These are phyloP conservation scores for Cirrhinus molitorella DNA, from an alignment of 2,797 vertebrate species.

Conservation along the genomic window DNA sequence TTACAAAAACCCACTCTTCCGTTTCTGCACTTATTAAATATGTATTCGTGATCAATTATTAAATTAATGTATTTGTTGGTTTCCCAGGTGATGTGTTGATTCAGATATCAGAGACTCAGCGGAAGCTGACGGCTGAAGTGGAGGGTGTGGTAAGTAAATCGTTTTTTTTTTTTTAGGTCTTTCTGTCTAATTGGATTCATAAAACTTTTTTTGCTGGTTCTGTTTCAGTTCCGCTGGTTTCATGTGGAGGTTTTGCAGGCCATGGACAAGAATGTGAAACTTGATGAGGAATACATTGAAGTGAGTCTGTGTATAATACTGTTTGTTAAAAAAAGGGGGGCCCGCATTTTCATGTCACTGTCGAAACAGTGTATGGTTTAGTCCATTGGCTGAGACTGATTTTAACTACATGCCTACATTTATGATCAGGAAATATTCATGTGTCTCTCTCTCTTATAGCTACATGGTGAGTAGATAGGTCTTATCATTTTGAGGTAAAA, in stretches of 20 bases:
- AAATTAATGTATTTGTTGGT: constrained; percentile 42
- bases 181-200: background rate
- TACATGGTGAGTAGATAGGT: too few species aligned
- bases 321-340: too few species aligned
- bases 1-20: constrained; percentile 22
- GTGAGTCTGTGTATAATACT: constrained; percentile 69
- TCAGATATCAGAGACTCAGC: constrained; percentile 92
- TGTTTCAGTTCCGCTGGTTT: constrained; percentile 89
- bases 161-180: background rate
- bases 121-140: constrained; percentile 90
- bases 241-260: constrained; percentile 91
- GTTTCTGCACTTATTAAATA: constrained; percentile 29
- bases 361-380: too few species aligned
- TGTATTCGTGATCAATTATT: constrained; percentile 32
- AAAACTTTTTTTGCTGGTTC: background rate
- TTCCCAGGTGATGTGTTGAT: constrained; percentile 90
- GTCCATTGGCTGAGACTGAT: too few species aligned
- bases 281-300: constrained; percentile 94
- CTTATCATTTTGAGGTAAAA: too few species aligned
- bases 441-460: too few species aligned
- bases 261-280: constrained; percentile 94
- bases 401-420: too few species aligned
- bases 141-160: constrained; percentile 84
- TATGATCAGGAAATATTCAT: too few species aligned
- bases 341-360: too few species aligned